A percentile compares a stretch with the other conserved stretches of the same genome.
phyloP scores from a whole-genome alignment of 2,888 invertebrate species.

The Bembecia ichneumoniformis region DNA sequence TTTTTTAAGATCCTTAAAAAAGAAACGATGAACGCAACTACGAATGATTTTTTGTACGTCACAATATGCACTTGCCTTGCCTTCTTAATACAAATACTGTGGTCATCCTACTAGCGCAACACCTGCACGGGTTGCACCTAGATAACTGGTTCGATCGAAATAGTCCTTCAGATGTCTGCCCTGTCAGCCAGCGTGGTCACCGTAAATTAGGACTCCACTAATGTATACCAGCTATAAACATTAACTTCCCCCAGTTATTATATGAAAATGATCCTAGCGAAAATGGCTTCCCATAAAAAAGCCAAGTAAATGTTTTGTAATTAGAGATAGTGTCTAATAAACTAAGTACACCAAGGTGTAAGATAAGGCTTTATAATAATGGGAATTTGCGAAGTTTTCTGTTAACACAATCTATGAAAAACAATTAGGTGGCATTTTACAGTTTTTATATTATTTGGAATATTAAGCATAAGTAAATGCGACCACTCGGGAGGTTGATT shows the following conservation, averaged over 20 bases:
- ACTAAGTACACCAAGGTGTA: not conserved
- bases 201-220: slow-evolving; percentile 6
- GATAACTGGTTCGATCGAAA: slow-evolving; percentile 31
- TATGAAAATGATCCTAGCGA: not conserved
- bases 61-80: too few species aligned
- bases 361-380: not conserved
- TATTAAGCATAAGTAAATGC: slow-evolving; percentile 1
- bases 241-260: not conserved
- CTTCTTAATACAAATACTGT: slow-evolving; percentile 4
- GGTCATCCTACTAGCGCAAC: slow-evolving; percentile 5
- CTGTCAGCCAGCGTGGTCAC: slow-evolving; percentile 13
- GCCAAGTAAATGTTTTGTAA: not conserved
- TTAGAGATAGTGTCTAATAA: not conserved
- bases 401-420: not conserved
- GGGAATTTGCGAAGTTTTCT: not conserved
- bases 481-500: slow-evolving; percentile 1
- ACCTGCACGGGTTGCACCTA: slow-evolving; percentile 24
- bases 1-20: too few species aligned
- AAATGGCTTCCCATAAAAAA: not conserved
- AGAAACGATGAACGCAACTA: too few species aligned
- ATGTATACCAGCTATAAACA: slow-evolving; percentile 4
- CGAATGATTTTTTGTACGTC: too few species aligned
- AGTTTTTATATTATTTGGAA: not conserved
- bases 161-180: slow-evolving; percentile 32
- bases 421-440: not conserved